Base-by-base conservation (phyloP, 2,797 vertebrate genomes). In the Ambastaia sidthimunki region DNA sequence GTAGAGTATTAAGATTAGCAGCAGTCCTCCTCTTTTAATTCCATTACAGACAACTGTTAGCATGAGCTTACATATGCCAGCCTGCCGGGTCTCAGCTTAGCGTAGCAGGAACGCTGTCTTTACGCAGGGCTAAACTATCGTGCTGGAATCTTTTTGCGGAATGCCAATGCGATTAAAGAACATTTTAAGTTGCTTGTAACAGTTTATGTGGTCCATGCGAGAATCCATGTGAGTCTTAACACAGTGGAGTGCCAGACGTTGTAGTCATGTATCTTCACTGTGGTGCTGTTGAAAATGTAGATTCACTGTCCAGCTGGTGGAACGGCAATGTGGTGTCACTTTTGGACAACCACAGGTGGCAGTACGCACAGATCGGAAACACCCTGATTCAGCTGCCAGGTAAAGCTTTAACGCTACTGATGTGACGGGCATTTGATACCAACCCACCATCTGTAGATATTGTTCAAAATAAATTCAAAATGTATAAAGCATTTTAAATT, bases 1-100 rank as follows among this genome's bases (percentile, higher is more conserved):
- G 44, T 54, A 11, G 41, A 85, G 90, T 80, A 89, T 93, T 94
- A 93, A 72, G 70, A 93, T 93, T 93, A 93, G 91, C 86, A 88
- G 82, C 87, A 90, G 88, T 92, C 87, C 82, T 77, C 90, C 86
- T 93, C 88, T 90, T 86, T 85, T 83, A 93, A 92, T 92, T 91
- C 88, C 87, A 84, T 85, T 85, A 90, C 87, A 82, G 88, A 85
- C 88, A 90, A 91, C 92, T 92, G 91, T 90, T 91, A 88, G 84
- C 80, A 80, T 3, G 88, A 84, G 78, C 86, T 84, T 87, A 86
- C 85, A 73, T 52, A 34, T 31, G 52, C 73, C 15, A 41, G 41
- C n/a, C 37, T 59, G 62, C 52, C 25, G 2, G 3, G 52, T 55
- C 57, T 28, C 60, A 31, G 60, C 62, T 66, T 37, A 41, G 41